phyloP scores from a whole-genome alignment of 1,140 invertebrate genomes.

The Drosophila malerkotliana region DNA sequence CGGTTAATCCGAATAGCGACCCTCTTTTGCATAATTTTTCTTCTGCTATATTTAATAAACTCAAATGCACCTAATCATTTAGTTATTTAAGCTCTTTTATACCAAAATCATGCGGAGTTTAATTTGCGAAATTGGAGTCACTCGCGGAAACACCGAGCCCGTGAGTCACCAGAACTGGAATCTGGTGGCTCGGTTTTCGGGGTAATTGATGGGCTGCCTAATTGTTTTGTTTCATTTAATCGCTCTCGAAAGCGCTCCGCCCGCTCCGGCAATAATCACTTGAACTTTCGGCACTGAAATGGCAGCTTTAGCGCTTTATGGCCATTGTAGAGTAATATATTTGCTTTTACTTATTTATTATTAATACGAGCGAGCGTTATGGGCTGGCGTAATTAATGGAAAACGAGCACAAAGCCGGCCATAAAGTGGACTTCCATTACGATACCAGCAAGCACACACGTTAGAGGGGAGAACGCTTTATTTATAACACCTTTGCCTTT shows the following conservation, averaged over 20 bases:
- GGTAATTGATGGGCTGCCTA: slow-evolving; percentile 48
- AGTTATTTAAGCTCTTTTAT: too few relatives aligned
- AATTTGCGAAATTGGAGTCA: not conserved
- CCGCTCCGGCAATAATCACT: slow-evolving; percentile 58
- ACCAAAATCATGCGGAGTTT: too few relatives aligned
- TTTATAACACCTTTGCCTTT: slow-evolving; percentile 59
- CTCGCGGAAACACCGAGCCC: not conserved
- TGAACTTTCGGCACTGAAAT: slow-evolving; percentile 60
- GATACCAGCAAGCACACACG: slow-evolving; percentile 18
- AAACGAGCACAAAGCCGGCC: slow-evolving; percentile 54
- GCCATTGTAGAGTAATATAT: slow-evolving; percentile 62
- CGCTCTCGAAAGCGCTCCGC: slow-evolving; percentile 53
- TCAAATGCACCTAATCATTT: not conserved
- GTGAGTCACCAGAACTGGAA: not conserved
- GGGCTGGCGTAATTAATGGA: slow-evolving; percentile 60
- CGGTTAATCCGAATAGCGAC: slow-evolving; percentile 7
- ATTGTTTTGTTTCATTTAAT: slow-evolving; percentile 56
- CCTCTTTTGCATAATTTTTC: slow-evolving; percentile 26
- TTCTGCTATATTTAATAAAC: slow-evolving; percentile 6
- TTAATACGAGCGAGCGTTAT: slow-evolving; percentile 54
- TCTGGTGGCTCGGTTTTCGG: slow-evolving; percentile 31
- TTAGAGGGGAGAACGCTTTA: slow-evolving; percentile 40
- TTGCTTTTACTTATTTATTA: slow-evolving; percentile 64
- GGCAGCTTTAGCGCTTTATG: slow-evolving; percentile 64
- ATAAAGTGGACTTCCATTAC: slow-evolving; percentile 70